Evolutionary conservation across 2,113 vertebrate species (phyloP).

Genomic region (Bubo scandiacus): DNA sequence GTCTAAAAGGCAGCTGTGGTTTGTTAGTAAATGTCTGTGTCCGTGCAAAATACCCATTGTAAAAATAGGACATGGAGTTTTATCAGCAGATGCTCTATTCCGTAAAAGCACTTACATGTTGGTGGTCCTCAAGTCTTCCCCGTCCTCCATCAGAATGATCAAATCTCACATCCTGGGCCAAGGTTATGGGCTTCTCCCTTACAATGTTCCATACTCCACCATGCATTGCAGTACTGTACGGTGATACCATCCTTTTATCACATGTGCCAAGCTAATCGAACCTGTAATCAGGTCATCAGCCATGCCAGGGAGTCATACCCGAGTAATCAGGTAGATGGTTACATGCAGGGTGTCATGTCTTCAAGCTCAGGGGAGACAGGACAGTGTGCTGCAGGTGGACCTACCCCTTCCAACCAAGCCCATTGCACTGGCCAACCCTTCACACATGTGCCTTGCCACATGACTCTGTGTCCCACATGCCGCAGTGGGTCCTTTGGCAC

Average conservation of each 20-base stretch:
- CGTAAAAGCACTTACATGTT: neutral
- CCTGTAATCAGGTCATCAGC: neutral
- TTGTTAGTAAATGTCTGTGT: neutral
- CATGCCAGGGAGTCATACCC: neutral
- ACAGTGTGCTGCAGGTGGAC: neutral
- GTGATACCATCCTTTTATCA: neutral
- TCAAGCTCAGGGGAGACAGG: neutral
- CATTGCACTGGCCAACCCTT: neutral
- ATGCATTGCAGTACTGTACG: no score
- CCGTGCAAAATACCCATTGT: neutral
- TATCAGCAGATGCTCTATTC: neutral
- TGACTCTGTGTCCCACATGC: neutral
- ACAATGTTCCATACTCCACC: accelerated
- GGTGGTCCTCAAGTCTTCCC: neutral
- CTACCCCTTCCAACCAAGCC: neutral
- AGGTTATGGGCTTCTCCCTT: neutral
- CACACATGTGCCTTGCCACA: neutral
- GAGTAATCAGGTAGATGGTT: neutral
- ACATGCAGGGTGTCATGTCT: neutral
- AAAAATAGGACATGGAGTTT: neutral
- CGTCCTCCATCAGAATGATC: neutral
- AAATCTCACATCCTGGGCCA: neutral
- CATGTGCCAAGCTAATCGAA: neutral
- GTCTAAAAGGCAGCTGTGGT: neutral
- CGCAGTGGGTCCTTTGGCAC: neutral